phyloP scores from a whole-genome alignment of 2,113 vertebrate species.

The Micronisus gabar region DNA sequence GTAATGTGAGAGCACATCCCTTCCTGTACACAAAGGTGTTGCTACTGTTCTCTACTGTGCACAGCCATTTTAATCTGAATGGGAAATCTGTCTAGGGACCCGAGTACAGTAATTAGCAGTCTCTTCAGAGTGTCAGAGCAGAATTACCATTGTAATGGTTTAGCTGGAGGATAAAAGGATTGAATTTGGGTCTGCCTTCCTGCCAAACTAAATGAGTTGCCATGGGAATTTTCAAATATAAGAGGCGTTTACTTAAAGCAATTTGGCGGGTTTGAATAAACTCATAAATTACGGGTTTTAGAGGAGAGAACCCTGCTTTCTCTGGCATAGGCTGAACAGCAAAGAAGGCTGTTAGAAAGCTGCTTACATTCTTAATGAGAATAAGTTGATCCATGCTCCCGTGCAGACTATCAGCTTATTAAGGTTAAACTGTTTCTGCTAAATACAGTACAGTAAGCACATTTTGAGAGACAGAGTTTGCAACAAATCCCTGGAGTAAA shows the following conservation, averaged over 20 bases:
- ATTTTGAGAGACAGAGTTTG: constrained; percentile 64
- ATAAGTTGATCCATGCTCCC: constrained; percentile 64
- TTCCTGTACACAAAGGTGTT: constrained; percentile 45
- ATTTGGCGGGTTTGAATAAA: constrained; percentile 80
- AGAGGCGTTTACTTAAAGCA: constrained; percentile 78
- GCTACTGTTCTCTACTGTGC: not conserved
- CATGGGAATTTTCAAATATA: constrained; percentile 80
- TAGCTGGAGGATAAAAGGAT: constrained; percentile 80
- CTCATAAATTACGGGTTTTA: constrained; percentile 74
- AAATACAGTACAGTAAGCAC: constrained; percentile 62
- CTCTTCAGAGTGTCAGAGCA: constrained; percentile 76
- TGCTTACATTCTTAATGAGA: constrained; percentile 71
- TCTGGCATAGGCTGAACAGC: constrained; percentile 57
- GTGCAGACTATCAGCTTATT: constrained; percentile 58
- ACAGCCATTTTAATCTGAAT: constrained; percentile 71
- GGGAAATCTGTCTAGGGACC: constrained; percentile 73
- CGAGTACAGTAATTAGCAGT: constrained; percentile 74
- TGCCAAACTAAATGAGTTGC: constrained; percentile 80
- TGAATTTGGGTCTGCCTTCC: constrained; percentile 75
- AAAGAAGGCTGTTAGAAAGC: constrained; percentile 57
- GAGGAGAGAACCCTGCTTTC: constrained; percentile 67
- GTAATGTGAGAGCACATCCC: not conserved
- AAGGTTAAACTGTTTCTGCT: constrained; percentile 68
- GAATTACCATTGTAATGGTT: constrained; percentile 79
- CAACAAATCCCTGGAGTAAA: constrained; percentile 59